Conservation (phyloP, 2,113 vertebrate genomes). For the Dendropsophus ebraccatus region DNA sequence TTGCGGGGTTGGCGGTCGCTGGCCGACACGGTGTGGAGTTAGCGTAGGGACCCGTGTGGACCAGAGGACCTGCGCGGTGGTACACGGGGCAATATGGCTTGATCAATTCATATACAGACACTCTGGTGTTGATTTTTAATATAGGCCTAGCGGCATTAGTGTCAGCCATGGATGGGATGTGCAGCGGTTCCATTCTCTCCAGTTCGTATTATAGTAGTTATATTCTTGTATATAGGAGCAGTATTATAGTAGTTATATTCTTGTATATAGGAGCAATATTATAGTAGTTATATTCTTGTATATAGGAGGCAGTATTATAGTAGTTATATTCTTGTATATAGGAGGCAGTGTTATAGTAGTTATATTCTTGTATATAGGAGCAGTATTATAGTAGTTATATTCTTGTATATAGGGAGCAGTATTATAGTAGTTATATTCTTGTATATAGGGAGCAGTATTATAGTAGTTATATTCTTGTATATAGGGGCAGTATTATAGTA, state of each 20-base stretch:
- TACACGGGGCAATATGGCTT: too few species aligned
- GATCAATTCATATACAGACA: too few species aligned
- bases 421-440: conserved; percentile 2
- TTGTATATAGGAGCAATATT: conserved; percentile 7
- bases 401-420: background rate
- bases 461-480: background rate
- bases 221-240: background rate
- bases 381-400: background rate
- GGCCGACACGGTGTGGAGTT: too few species aligned
- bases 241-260: conserved; percentile 17
- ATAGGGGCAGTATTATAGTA: background rate
- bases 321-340: conserved; percentile 10
- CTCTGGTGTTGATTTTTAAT: too few species aligned
- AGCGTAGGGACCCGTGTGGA: too few species aligned
- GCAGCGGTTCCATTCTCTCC: too few species aligned
- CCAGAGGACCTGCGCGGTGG: too few species aligned
- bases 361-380: conserved; percentile 2
- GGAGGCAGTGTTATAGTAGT: background rate
- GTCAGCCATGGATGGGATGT: too few species aligned
- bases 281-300: conserved; percentile 20
- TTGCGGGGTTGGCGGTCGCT: too few species aligned
- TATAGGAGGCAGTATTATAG: background rate
- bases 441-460: background rate
- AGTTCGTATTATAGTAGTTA: too few species aligned
- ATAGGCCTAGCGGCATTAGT: too few species aligned